Base-by-base conservation (phyloP, 1,140 invertebrate genomes). In the Agrilus planipennis region DNA sequence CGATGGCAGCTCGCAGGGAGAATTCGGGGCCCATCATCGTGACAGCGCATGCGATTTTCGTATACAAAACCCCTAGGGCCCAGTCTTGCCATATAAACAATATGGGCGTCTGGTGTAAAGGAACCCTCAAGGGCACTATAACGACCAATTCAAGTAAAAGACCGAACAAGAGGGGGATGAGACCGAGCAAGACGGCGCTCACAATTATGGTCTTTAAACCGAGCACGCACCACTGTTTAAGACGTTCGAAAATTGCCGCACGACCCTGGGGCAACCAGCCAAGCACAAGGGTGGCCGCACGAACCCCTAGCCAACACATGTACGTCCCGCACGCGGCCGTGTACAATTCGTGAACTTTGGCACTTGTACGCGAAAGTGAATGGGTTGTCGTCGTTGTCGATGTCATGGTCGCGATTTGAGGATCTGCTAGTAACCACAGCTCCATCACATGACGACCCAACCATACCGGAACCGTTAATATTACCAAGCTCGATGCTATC, bases 21-120 rank as follows among this genome's bases (percentile, higher is more conserved):
- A 92, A 97, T 58, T 97, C 91, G 0, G 93, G 94, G 0, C 91
- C 91, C 89, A 98, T 97, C 75, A 98, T 85, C 1, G 89, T 91
- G 2, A 95, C 67, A 1, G 90, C 94, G 52, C 89, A 93, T n/a
- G 92, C 84, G 42, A 98, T 97, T 70, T 99, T 99, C 2, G 91
- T 94, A 58, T 97, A 95, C 0, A 98, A 68, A 5, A 98, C 89
- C 9, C 95, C 94, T 4, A 97, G 67, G 0, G 91, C 91, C 92
- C 91, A 98, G 65, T 96, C 89, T 71, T 95, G 82, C 82, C 84
- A 88, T n/a, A 94, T 76, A 59, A 94, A 97, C 34, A 93, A 75
- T 4, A 98, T 80, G 0, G 94, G 93, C 12, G 90, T 91, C 63
- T 98, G 92, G 52, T 89, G 79, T 2, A 96, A 62, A 0, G 90